A percentile compares a stretch with the other conserved stretches of the same genome.
These are phyloP conservation scores for Eurystomus gularis DNA, from an alignment of 2,113 vertebrate species.

Conservation along the genomic window DNA sequence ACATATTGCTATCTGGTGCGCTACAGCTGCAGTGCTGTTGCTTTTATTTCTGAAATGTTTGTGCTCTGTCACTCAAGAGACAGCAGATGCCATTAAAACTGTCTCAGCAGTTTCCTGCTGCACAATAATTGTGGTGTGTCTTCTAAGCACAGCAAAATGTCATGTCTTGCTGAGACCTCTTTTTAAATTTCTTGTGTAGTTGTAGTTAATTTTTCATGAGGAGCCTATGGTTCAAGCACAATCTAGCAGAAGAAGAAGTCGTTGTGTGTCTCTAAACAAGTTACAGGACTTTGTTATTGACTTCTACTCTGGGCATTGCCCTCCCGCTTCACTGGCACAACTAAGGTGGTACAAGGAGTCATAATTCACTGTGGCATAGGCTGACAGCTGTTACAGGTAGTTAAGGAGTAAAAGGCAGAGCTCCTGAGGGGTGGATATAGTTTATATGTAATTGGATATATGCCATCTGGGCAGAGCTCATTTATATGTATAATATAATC, in stretches of 20 bases:
- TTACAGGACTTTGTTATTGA: neutral
- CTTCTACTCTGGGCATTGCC: neutral
- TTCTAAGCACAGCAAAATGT: neutral
- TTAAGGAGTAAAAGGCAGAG: neutral
- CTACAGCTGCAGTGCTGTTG: neutral
- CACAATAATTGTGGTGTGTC: neutral
- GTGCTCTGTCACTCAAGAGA: slow-evolving; percentile 11
- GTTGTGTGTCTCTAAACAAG: neutral
- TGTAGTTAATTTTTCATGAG: neutral
- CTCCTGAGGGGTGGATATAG: neutral
- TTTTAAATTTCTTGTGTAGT: neutral
- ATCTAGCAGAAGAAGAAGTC: neutral
- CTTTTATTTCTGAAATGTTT: slow-evolving; percentile 1
- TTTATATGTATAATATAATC: neutral
- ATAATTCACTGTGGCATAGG: neutral
- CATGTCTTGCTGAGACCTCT: neutral
- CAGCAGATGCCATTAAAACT: neutral
- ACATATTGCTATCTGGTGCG: slow-evolving; percentile 5
- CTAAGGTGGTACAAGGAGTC: neutral
- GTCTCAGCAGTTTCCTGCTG: neutral
- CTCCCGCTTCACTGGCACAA: neutral
- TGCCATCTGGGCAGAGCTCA: neutral
- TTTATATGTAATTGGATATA: neutral
- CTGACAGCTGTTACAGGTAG: neutral
- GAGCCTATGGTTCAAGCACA: neutral